Evolutionary conservation across 2,113 vertebrate species (phyloP), one percentile per base, ranked within the genome.

Genomic region (Corapipo altera): DNA sequence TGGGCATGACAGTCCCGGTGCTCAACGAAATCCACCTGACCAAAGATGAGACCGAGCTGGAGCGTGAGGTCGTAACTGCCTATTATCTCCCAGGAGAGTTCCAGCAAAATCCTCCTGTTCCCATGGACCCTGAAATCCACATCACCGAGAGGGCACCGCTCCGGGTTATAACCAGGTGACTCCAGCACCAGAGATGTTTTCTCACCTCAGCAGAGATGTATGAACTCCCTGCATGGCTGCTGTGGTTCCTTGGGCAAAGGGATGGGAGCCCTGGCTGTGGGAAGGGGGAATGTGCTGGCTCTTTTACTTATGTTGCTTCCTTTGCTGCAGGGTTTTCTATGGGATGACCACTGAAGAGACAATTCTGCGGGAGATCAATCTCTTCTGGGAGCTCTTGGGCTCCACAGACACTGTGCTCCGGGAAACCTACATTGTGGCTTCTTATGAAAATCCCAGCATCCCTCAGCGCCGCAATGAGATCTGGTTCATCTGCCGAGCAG

Each of bases 1-100:
- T 99, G 93, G 98, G 98, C 20, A 98, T 99, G 98, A 98, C 98
- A 3, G 71, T 99, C 14, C 98, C 98, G 2, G 95, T 99, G 32
- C 75, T 99, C 66, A 99, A 96, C 1, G 96, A 97, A 93, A 95
- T 99, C 79, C 97, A 66, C n/a, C 91, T 99, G 97, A 94, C 77
- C 71, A 96, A 98, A 59, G 98, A 98, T 5, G 97, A 98, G 5
- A 91, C 62, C 0, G 27, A 94, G 37, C 97, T 99, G 51, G 61
- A 97, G 23, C 98, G 97, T 32, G 96, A 98, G 1, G 98, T 99
- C 1, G n/a, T 98, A 88, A 99, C 98, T 1, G 96, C 97, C 1
- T 98, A 98, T 90, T 99, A 98, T 89, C 97, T 99, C 65, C 99
- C 98, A 0, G 89, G 91, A 6, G 95, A 95, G 76, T 98, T 98